Evolutionary conservation across 1,140 invertebrate species (phyloP), one percentile per base, ranked within the genome.

Genomic region (Phthorimaea operculella): DNA sequence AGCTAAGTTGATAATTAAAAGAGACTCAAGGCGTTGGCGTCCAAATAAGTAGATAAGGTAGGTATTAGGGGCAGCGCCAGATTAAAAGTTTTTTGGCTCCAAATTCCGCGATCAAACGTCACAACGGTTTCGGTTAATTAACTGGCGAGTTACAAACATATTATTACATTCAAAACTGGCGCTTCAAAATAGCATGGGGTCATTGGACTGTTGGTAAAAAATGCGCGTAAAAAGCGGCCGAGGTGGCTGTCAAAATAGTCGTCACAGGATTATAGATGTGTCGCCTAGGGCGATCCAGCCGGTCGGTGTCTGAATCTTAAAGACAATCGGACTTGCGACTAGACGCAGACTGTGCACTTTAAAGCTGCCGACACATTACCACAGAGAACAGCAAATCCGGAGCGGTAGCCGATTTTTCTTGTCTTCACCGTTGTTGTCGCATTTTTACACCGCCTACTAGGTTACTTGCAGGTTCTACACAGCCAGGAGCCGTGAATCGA

Each of bases 261-360:
- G 79, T 79, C 77, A 77, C 77, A 60, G 79, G 79, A 76, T 79
- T 82, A 82, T 79, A 65, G 75, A 82, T 82, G 77, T 78, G 72
- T 77, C 70, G 72, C 75, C 65, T 33, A 72, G 61, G 72, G 76
- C 68, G 52, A n/a, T 36, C 55, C 55, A 57, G 53, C 17, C 36
- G 55, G 21, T 28, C 21, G 21, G 2, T 28, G 6, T 28, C 6
- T 6, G 21, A 28, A 4, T 28, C 6, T 6, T 2, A 28, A 4
- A 28, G 21, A 28, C 21, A 4, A 28, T 28, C 21, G 21, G 2
- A 28, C 2, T 4, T 28, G 21, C 21, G 2, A n/a, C n/a, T n/a
- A n/a, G 21, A 28, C 21, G 21, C 21, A 28, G 21, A 28, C 21
- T 2, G 2, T 28, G 21, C 2, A 28, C 21, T 28, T 47, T 21